Base-by-base conservation (phyloP, 2,888 invertebrate species). In the Heteropelma amictum region DNA sequence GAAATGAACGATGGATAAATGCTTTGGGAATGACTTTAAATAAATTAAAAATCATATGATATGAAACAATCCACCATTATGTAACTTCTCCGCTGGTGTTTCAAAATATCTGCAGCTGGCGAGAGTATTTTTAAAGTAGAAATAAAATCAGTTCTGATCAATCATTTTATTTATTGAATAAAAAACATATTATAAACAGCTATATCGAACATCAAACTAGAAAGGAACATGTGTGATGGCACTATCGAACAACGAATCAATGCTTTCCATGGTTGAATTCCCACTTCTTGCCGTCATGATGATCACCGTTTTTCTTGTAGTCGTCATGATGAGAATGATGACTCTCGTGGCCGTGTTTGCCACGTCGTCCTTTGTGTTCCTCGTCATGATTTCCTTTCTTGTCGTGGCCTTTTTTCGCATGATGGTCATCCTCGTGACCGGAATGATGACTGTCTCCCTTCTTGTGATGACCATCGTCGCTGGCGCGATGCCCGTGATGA, bases 381-480 rank as follows among this genome's bases (percentile, higher is more conserved):
- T 92, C 91, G 76, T 93, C 93, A 72, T 92, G 87, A 81, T 93
- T 93, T 0, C 94, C 94, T 83, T 93, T 93, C 81, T 93, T 92
- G 75, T 92, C 91, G 86, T 90, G 90, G 51, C 93, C 93, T 83
- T 93, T 93, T 89, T 93, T 93, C 17, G 93, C 93, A 54, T 91
- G 90, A 79, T 93, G 91, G 42, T 92, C 90, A 67, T 91, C 90
- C 83, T 93, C 92, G 63, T 93, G 91, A 0, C 92, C 93, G 0
- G 92, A 92, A 78, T 93, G 91, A 78, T 93, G 92, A 70, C 92
- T 92, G 14, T 91, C 92, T 0, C 93, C 93, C 87, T 93, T 93
- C 88, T 93, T 93, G 86, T 92, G 92, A 12, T 89, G 92, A 61
- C 92, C 93, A 81, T 92, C 92, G 80, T 93, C 91, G 82, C 91